These are phyloP conservation scores for Xiphorhynchus elegans DNA, from an alignment of 2,113 vertebrate species.

Conservation along the genomic window DNA sequence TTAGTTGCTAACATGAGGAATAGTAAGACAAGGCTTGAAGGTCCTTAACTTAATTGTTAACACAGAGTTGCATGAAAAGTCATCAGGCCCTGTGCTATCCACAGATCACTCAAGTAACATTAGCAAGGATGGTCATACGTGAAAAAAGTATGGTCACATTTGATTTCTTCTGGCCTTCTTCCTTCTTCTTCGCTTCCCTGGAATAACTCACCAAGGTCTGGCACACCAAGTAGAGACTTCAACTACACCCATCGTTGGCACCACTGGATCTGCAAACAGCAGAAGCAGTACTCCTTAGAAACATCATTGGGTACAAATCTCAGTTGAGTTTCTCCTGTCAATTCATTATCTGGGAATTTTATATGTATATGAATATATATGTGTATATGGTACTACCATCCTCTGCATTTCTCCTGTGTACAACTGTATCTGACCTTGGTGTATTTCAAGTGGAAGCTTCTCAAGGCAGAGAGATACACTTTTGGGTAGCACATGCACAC, in stretches of 20 bases:
- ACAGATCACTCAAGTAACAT: not conserved
- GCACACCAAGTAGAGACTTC: not conserved
- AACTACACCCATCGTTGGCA: not conserved
- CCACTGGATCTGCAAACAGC: not conserved
- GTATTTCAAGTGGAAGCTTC: not conserved
- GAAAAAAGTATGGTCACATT: not conserved
- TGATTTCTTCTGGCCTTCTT: not conserved
- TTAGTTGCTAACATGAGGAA: not conserved
- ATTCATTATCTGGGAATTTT: not conserved
- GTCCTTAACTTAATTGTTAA: not conserved
- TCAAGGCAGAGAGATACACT: not conserved
- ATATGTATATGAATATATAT: not conserved
- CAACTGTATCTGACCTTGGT: not conserved
- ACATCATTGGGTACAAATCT: not conserved
- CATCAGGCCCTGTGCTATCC: not conserved
- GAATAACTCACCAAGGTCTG: not conserved
- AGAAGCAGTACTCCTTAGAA: not conserved
- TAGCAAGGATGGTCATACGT: not conserved
- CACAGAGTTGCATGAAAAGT: not conserved
- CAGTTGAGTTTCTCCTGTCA: not conserved
- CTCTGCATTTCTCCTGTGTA: not conserved
- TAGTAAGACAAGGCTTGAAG: not conserved
- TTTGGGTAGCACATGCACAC: not conserved
- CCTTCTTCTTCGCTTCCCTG: not conserved
- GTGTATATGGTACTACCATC: not conserved